A percentile compares a stretch with the other conserved stretches of the same genome.
Conservation (phyloP, 2,888 invertebrate genomes). For the Caprella mutica region DNA sequence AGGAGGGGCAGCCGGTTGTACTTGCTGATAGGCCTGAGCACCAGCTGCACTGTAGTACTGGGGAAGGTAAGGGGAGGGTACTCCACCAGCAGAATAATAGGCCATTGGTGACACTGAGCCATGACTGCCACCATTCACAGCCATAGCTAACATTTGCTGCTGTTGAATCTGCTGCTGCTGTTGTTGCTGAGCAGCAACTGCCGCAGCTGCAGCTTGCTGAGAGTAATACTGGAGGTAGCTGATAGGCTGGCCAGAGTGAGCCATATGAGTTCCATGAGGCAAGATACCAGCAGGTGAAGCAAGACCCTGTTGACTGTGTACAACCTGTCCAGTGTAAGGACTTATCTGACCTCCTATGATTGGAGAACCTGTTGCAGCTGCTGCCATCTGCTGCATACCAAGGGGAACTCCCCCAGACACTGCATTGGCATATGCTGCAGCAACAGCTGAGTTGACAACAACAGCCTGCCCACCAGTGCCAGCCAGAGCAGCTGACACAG, state of each 20-base stretch:
- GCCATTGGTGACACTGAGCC: not conserved
- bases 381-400: slow-evolving; percentile 14
- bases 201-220: slow-evolving; percentile 9
- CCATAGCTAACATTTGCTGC: not conserved
- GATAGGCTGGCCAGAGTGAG: too few species aligned
- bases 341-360: slow-evolving; percentile 2
- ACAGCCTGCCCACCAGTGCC: slow-evolving; percentile 5
- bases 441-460: not conserved
- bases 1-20: slow-evolving; percentile 26
- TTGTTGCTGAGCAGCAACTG: slow-evolving; percentile 6
- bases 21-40: not conserved
- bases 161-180: slow-evolving; percentile 9
- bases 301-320: too few species aligned
- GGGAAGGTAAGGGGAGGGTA: slow-evolving; percentile 1
- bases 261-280: too few species aligned
- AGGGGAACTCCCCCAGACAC: slow-evolving; percentile 3
- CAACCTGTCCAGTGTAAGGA: too few species aligned
- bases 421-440: slow-evolving; percentile 9
- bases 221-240: slow-evolving; percentile 5
- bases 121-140: not conserved
- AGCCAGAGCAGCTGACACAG: not conserved
- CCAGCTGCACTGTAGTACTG: not conserved
- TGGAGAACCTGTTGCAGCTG: slow-evolving; percentile 1
- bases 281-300: too few species aligned
- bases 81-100: not conserved